These are phyloP conservation scores for Nannospalax galili DNA, from an alignment of 2,113 vertebrate genomes.

Conservation along the genomic window DNA sequence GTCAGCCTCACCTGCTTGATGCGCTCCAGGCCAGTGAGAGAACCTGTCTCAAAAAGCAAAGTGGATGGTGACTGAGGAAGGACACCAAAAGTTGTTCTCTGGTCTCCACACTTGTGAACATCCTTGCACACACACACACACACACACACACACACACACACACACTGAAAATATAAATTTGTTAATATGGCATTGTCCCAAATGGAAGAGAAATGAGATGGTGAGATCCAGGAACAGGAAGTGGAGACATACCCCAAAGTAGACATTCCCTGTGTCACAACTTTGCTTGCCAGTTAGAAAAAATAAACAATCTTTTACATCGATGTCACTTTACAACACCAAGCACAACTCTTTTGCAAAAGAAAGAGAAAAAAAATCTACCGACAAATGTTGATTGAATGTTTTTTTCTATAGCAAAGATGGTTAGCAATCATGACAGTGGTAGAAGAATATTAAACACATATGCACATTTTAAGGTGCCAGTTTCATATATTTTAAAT, in stretches of 20 bases:
- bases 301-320: not conserved
- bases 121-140: no score
- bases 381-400: not conserved
- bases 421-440: not conserved
- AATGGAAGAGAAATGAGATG: not conserved
- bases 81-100: not conserved
- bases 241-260: not conserved
- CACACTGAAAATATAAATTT: not conserved
- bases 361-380: not conserved
- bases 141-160: no score
- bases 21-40: not conserved
- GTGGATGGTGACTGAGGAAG: not conserved
- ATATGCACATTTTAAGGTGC: not conserved
- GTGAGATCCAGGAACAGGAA: not conserved
- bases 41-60: not conserved
- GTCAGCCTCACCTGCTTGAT: not conserved
- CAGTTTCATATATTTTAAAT: not conserved
- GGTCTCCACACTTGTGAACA: not conserved
- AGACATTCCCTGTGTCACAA: not conserved
- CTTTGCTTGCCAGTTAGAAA: not conserved
- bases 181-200: not conserved
- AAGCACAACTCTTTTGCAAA: not conserved
- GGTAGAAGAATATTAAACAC: not conserved
- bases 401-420: not conserved
- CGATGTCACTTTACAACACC: not conserved